Evolutionary conservation across 2,888 invertebrate species (phyloP).

Genomic region (Anagyrus pseudococci): DNA sequence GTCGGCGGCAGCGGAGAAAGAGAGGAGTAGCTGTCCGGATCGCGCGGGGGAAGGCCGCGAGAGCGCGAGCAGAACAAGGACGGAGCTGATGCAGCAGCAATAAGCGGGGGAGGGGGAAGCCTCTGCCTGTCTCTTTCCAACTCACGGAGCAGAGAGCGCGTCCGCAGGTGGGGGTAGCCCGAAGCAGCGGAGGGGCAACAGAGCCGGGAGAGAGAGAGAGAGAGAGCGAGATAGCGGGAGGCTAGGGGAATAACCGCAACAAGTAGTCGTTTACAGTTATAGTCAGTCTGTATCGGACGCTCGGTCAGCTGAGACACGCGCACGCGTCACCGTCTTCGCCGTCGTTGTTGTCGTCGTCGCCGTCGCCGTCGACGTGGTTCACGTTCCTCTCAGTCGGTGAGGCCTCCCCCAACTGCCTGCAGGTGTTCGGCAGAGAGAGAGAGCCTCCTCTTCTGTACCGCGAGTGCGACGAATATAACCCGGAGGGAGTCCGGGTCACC

Average conservation of each 20-base stretch:
- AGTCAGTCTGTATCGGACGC: constrained; percentile 62
- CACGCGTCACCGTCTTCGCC: constrained; percentile 14
- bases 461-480: too few relatives aligned
- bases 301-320: constrained; percentile 57
- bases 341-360: neutral
- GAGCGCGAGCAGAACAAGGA: too few relatives aligned
- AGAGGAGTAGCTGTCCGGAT: too few relatives aligned
- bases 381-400: neutral
- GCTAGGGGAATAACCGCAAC: constrained; percentile 53
- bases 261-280: constrained; percentile 63
- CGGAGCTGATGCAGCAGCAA: too few relatives aligned
- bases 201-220: constrained; percentile 8
- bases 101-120: constrained; percentile 9
- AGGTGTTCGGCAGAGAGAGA: constrained; percentile 1
- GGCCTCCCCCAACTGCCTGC: neutral
- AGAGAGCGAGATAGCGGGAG: constrained; percentile 35
- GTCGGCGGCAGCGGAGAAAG: too few relatives aligned
- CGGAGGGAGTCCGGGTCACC: too few relatives aligned
- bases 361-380: neutral
- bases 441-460: too few relatives aligned
- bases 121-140: neutral
- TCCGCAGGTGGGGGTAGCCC: constrained; percentile 6
- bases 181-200: constrained; percentile 29
- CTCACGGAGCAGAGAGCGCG: too few relatives aligned
- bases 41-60: too few relatives aligned